Evolutionary conservation across 2,888 invertebrate species (phyloP).

Genomic region (Boloria euphrosyne): DNA sequence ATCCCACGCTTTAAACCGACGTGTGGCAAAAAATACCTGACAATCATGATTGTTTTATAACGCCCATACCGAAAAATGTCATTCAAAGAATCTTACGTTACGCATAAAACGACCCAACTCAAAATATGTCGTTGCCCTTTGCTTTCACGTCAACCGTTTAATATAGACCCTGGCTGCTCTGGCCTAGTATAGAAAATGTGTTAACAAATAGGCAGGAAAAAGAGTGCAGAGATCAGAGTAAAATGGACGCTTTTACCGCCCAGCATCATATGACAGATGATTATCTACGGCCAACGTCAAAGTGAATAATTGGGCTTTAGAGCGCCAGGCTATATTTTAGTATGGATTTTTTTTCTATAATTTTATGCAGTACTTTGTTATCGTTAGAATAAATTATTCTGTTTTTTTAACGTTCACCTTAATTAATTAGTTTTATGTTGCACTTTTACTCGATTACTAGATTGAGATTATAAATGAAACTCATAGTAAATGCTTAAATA

Average conservation of each 20-base stretch:
- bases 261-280: slow-evolving; percentile 78
- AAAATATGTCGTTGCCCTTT: slow-evolving; percentile 43
- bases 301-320: slow-evolving; percentile 80
- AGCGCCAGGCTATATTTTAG: slow-evolving; percentile 49
- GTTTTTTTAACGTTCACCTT: slow-evolving; percentile 3
- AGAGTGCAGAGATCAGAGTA: slow-evolving; percentile 53
- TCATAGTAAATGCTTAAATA: not conserved
- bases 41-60: slow-evolving; percentile 48
- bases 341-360: slow-evolving; percentile 38
- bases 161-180: slow-evolving; percentile 38
- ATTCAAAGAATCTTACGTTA: slow-evolving; percentile 68
- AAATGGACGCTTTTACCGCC: slow-evolving; percentile 58
- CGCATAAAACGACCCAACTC: slow-evolving; percentile 65
- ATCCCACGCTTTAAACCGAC: not conserved
- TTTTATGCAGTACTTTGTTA: slow-evolving; percentile 30
- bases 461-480: not conserved
- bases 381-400: slow-evolving; percentile 22
- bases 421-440: slow-evolving; percentile 5
- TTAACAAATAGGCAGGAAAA: slow-evolving; percentile 45
- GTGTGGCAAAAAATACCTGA: slow-evolving; percentile 32
- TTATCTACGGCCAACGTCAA: slow-evolving; percentile 79
- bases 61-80: slow-evolving; percentile 56
- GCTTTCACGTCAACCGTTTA: slow-evolving; percentile 33
- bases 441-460: too few relatives aligned
- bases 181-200: slow-evolving; percentile 25